Conservation (phyloP, 2,113 vertebrate genomes). For the Etheostoma spectabile region DNA sequence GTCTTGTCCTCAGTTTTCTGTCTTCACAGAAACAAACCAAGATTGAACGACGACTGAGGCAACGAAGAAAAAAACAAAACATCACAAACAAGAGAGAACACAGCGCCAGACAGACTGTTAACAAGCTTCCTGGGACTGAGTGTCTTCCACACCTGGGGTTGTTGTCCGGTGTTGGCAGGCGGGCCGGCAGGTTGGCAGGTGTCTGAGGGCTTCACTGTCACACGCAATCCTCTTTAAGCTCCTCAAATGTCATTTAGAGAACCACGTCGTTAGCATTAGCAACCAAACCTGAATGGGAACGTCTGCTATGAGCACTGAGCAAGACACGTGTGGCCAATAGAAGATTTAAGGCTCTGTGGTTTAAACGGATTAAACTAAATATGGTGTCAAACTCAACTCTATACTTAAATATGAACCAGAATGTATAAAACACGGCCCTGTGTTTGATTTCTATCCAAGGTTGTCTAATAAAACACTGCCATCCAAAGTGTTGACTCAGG, state of each 20-base stretch:
- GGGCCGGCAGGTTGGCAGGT: background rate
- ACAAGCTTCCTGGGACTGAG: background rate
- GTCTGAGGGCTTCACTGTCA: slow-evolving; percentile 8
- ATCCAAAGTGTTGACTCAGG: slow-evolving; percentile 62
- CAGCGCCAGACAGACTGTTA: background rate
- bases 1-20: background rate
- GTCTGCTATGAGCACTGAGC: background rate
- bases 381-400: background rate
- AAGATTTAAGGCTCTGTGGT: background rate
- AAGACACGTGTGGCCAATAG: too few species aligned
- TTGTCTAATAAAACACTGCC: slow-evolving; percentile 33
- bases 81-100: background rate
- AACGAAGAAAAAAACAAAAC: background rate
- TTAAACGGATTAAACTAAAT: background rate
- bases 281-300: background rate
- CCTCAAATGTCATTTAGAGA: background rate
- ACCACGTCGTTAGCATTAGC: background rate
- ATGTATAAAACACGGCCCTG: background rate
- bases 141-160: background rate
- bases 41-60: background rate
- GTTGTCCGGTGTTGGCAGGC: slow-evolving; percentile 6
- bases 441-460: slow-evolving; percentile 29
- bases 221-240: background rate
- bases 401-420: background rate
- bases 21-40: background rate